Evolutionary conservation across 2,888 invertebrate genomes (phyloP).

Genomic region (Melikaiella ostensackeni): DNA sequence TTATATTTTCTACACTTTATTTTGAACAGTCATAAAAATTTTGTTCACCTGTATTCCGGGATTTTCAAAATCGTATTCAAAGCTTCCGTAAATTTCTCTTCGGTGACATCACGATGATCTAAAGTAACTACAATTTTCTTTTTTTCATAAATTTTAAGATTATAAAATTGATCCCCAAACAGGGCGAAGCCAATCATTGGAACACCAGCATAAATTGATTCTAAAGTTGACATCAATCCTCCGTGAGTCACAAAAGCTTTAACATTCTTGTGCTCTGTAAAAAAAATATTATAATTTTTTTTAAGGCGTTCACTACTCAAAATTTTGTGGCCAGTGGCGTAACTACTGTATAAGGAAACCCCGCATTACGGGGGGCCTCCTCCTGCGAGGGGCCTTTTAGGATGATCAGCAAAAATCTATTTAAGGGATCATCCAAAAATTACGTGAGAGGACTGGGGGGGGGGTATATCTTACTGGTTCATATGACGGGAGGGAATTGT

Average conservation of each 20-base stretch:
- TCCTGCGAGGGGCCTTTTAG: no score
- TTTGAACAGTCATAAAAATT: no score
- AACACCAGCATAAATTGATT: conserved; percentile 64
- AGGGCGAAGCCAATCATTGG: conserved; percentile 69
- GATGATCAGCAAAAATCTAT: no score
- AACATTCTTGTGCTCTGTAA: conserved; percentile 65
- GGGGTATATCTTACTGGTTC: no score
- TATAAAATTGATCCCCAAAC: conserved; percentile 60
- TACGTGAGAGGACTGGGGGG: no score
- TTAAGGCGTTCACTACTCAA: background rate
- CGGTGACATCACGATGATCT: conserved; percentile 54
- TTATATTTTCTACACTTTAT: no score
- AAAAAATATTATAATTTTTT: background rate
- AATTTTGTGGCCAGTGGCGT: no score
- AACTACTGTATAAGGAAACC: no score
- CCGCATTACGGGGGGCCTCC: no score
- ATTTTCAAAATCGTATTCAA: conserved; percentile 38
- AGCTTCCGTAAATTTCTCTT: conserved; percentile 32
- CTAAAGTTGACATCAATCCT: conserved; percentile 68
- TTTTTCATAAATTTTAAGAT: conserved; percentile 57
- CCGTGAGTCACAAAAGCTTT: conserved; percentile 69
- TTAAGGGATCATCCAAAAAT: no score
- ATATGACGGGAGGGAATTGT: no score
- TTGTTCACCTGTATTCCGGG: conserved; percentile 52
- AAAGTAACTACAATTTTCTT: conserved; percentile 54